Evolutionary conservation across 2,113 vertebrate species (phyloP).

Genomic region (Crotalus viridis): DNA sequence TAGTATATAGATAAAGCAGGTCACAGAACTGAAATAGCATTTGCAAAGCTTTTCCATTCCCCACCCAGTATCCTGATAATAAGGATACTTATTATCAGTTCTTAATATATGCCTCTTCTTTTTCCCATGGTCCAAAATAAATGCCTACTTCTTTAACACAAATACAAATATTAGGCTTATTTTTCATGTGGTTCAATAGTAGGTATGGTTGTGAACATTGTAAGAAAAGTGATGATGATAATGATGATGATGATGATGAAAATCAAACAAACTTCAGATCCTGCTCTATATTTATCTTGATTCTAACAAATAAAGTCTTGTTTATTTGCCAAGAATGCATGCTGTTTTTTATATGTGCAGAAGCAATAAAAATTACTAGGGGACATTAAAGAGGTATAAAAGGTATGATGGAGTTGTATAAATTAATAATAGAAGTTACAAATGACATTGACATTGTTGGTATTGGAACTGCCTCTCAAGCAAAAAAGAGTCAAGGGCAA

Average conservation of each 20-base stretch:
- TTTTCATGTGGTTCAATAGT: constrained; percentile 61
- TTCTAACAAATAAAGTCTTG: constrained; percentile 59
- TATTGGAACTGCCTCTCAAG: neutral
- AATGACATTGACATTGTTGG: neutral
- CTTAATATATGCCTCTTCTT: constrained; percentile 60
- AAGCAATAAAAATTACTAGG: constrained; percentile 53
- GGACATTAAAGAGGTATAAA: constrained; percentile 41
- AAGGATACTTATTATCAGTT: constrained; percentile 51
- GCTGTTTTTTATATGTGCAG: constrained; percentile 60
- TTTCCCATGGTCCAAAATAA: constrained; percentile 46
- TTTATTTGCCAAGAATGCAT: constrained; percentile 50
- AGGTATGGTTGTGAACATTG: constrained; percentile 64
- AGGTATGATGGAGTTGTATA: neutral
- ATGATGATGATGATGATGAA: constrained; percentile 21
- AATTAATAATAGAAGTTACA: constrained; percentile 18
- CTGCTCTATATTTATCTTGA: constrained; percentile 57
- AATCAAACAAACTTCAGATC: constrained; percentile 63
- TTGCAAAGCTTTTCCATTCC: constrained; percentile 39
- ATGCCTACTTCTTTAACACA: constrained; percentile 57
- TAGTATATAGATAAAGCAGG: neutral
- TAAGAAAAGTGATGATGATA: constrained; percentile 47
- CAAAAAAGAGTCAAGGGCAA: neutral
- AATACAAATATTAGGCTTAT: constrained; percentile 42
- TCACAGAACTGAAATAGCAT: constrained; percentile 44
- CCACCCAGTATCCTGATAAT: constrained; percentile 28